A percentile compares a stretch with the other conserved stretches of the same genome.
phyloP scores from a whole-genome alignment of 2,797 vertebrate species.

The Buceros bicornis region DNA sequence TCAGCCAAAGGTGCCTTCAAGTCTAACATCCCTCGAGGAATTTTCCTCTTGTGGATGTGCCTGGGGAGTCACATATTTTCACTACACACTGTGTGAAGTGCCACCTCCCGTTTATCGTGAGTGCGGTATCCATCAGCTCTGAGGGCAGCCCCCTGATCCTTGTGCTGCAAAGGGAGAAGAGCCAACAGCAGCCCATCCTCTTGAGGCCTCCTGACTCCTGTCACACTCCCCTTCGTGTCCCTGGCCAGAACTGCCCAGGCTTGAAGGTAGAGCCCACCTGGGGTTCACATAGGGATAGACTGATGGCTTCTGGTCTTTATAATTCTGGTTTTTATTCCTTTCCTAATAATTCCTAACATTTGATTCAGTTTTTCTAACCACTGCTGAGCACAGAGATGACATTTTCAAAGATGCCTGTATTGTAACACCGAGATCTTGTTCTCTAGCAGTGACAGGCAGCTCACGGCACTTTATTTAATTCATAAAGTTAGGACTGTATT shows the following conservation, averaged over 20 bases:
- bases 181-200: not conserved
- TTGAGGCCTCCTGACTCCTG: not conserved
- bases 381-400: slow-evolving; percentile 26
- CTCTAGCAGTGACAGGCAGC: slow-evolving; percentile 44
- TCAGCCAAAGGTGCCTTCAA: not conserved
- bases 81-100: rapidly evolving
- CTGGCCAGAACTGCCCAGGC: not conserved
- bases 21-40: not conserved
- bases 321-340: slow-evolving; percentile 1
- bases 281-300: not conserved
- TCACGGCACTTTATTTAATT: slow-evolving; percentile 36
- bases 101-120: not conserved
- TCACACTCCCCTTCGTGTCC: not conserved
- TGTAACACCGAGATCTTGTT: slow-evolving; percentile 35
- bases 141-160: not conserved
- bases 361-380: slow-evolving; percentile 18
- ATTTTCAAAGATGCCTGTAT: slow-evolving; percentile 48
- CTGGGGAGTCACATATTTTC: not conserved
- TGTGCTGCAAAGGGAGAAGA: not conserved
- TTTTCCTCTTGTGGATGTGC: not conserved
- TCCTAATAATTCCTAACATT: slow-evolving; percentile 26
- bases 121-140: not conserved
- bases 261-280: not conserved
- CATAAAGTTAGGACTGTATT: slow-evolving; percentile 9
- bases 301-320: slow-evolving; percentile 7